Percentiles rank a stretch among this genome's conserved stretches.
Conservation (phyloP, 1,140 invertebrate genomes). For the Bombus fervidus region DNA sequence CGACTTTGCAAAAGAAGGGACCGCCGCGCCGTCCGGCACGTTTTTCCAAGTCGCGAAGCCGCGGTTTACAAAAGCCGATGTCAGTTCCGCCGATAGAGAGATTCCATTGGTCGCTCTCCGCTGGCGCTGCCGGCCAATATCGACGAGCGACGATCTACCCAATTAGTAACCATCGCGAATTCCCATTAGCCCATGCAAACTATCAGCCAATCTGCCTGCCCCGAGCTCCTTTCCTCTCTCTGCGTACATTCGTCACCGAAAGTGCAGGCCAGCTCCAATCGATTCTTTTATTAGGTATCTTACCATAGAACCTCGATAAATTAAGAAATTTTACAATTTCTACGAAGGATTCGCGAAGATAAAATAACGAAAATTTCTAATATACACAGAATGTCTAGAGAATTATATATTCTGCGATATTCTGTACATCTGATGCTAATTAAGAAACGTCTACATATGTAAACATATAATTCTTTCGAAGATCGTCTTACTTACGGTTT, state of each 20-base stretch:
- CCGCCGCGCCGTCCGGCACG: constrained; percentile 54
- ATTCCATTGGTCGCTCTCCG: constrained; percentile 61
- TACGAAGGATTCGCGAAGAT: not conserved
- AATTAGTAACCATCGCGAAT: constrained; percentile 77
- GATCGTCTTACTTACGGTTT: not conserved
- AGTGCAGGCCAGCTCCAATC: constrained; percentile 17
- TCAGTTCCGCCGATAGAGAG: constrained; percentile 71
- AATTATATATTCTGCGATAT: not conserved
- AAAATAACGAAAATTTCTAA: not conserved
- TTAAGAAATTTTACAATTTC: not conserved
- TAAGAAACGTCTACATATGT: not conserved
- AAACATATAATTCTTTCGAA: not conserved
- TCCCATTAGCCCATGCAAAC: constrained; percentile 73
- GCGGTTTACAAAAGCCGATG: constrained; percentile 67
- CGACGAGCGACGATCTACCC: constrained; percentile 74
- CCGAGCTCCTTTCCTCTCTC: constrained; percentile 40
- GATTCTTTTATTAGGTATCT: not conserved
- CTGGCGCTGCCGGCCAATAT: constrained; percentile 66
- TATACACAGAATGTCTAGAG: not conserved
- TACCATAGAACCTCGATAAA: not conserved
- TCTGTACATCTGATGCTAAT: not conserved
- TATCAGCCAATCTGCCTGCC: constrained; percentile 68
- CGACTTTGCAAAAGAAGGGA: constrained; percentile 56
- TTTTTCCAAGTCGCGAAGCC: constrained; percentile 62
- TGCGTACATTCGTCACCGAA: constrained; percentile 63